Evolutionary conservation across 2,113 vertebrate species (phyloP), one percentile per base, ranked within the genome.

Genomic region (Nesoenas mayeri): DNA sequence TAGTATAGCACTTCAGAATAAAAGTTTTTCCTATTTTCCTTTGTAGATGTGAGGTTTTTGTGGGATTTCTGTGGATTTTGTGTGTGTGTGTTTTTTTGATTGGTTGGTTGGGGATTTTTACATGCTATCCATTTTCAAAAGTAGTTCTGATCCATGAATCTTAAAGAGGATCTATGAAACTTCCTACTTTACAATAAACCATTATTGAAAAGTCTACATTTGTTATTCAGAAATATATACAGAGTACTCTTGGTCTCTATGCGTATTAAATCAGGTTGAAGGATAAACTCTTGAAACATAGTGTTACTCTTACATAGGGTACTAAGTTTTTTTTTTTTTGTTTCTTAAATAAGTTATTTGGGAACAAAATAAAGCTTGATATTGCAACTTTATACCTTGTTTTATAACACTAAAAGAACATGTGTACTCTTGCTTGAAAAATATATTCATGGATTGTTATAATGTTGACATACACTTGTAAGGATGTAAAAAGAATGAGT

Each of bases 31-130:
- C 3, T 51, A 4, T 89, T 88, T 81, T 65, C 4, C 5, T 64
- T 79, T 28, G 11, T 48, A 7, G 2, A 1, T 79, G 8, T 40
- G 13, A 5, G 2, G 4, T 0, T 20, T 48, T 50, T 40, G 1
- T 15, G 34, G 34, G 10, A 2, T 42, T 29, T 3, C 2, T 42
- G 21, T 53, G 15, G 44, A 17, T 47, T 47, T 47, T 47, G 44
- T 18, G 44, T 47, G 42, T 44, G 44, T 47, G 44, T 47, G 42
- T 16, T 44, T 47, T 19, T 47, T 47, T 47, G 44, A 9, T 47
- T 47, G 44, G 8, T 47, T 47, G 18, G 44, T 19, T 47, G 44
- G 44, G 44, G 18, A 3, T 53, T 61, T 79, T 84, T 58, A 21
- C 1, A n/a, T 38, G 4, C 2, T 58, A 53, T 67, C 25, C 17